phyloP scores from a whole-genome alignment of 2,113 vertebrate species.

The Scomber scombrus region DNA sequence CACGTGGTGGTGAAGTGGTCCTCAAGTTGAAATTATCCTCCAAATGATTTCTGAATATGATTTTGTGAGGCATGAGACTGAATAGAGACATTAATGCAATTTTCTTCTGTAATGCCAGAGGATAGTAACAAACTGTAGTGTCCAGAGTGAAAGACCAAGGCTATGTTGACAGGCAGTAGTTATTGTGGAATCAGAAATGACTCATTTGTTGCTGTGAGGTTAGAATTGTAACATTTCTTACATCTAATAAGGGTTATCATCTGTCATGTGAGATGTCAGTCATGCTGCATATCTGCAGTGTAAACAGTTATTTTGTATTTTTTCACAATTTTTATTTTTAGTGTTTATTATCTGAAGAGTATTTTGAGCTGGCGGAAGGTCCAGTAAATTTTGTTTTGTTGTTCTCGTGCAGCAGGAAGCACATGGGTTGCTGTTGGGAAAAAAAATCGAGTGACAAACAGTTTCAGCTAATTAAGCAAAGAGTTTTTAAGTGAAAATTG shows the following conservation, averaged over 20 bases:
- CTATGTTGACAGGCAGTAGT: not conserved
- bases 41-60: constrained; percentile 22
- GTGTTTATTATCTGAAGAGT: too few relatives aligned
- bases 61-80: not conserved
- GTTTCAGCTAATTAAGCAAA: too few relatives aligned
- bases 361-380: too few relatives aligned
- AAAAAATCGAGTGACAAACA: too few relatives aligned
- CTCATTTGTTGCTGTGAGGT: too few relatives aligned
- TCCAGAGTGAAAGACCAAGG: not conserved
- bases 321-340: too few relatives aligned
- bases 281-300: not conserved
- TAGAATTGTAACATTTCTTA: too few relatives aligned
- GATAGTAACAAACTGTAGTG: not conserved
- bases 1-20: constrained; percentile 25
- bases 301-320: too few relatives aligned
- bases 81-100: not conserved
- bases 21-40: constrained; percentile 27
- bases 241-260: not conserved
- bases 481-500: too few relatives aligned
- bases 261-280: not conserved
- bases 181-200: not conserved
- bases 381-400: too few relatives aligned
- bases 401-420: too few relatives aligned
- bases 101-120: constrained; percentile 1
- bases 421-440: too few relatives aligned